These are phyloP conservation scores for Coleophora flavipennella DNA, from an alignment of 2,888 invertebrate species.

Conservation along the genomic window DNA sequence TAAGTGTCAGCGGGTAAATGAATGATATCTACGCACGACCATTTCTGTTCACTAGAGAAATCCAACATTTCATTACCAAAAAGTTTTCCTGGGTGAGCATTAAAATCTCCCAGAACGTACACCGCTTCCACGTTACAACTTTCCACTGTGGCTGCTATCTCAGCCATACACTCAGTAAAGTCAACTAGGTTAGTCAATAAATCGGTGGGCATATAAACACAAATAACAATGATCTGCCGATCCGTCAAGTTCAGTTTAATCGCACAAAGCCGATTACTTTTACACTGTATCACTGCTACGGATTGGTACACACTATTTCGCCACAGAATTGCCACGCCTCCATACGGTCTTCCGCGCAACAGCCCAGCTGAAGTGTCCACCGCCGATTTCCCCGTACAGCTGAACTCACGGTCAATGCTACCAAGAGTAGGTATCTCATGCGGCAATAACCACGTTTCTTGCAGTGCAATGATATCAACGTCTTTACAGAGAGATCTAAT, in stretches of 20 bases:
- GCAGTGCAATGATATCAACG: too few species aligned
- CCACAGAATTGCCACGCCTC: constrained; percentile 4
- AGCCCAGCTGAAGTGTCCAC: not conserved
- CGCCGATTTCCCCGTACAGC: not conserved
- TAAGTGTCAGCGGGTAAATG: constrained; percentile 4
- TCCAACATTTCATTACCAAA: constrained; percentile 10
- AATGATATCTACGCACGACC: constrained; percentile 11
- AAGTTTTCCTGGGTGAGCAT: constrained; percentile 12
- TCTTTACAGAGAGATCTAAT: too few species aligned
- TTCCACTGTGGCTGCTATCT: constrained; percentile 11
- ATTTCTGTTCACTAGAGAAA: constrained; percentile 13
- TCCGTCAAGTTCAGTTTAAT: not conserved
- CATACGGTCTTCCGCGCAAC: constrained; percentile 1
- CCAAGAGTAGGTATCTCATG: not conserved
- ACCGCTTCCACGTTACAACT: constrained; percentile 5
- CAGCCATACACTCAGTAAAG: constrained; percentile 12
- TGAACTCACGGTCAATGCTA: not conserved
- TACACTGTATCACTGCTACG: not conserved
- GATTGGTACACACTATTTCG: not conserved
- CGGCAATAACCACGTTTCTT: too few species aligned
- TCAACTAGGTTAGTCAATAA: constrained; percentile 9
- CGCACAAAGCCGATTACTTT: not conserved
- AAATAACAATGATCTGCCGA: constrained; percentile 4
- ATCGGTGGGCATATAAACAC: constrained; percentile 15
- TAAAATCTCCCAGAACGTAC: constrained; percentile 12